Evolutionary conservation across 2,113 vertebrate genomes (phyloP).

Genomic region (Gadus macrocephalus): DNA sequence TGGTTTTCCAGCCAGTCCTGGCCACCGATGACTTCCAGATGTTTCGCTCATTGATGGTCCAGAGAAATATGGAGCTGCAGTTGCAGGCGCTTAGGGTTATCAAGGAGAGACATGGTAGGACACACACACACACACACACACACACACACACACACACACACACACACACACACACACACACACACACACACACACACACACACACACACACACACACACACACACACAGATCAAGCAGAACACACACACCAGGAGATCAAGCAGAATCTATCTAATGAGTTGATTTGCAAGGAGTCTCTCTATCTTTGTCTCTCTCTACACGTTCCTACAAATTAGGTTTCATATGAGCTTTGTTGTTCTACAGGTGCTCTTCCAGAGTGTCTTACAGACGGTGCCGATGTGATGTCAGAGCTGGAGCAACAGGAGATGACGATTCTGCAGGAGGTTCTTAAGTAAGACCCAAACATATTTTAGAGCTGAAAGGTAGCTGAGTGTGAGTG

Average conservation of each 20-base stretch:
- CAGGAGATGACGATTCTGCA: conserved; percentile 93
- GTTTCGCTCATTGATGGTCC: conserved; percentile 94
- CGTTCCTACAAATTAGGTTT: neutral
- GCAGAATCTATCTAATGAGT: no score
- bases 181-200: neutral
- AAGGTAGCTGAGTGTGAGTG: no score
- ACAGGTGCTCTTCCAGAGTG: conserved; percentile 90
- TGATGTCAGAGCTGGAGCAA: conserved; percentile 88
- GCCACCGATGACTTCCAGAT: conserved; percentile 94
- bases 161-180: conserved; percentile 1
- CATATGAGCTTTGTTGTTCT: conserved; percentile 1
- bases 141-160: neutral
- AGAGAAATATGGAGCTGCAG: conserved; percentile 97
- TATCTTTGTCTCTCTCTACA: no score
- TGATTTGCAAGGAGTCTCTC: no score
- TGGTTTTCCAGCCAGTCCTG: conserved; percentile 87
- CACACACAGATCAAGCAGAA: no score
- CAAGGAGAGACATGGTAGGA: conserved; percentile 89
- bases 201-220: neutral
- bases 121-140: neutral
- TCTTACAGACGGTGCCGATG: conserved; percentile 87
- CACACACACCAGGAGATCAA: no score
- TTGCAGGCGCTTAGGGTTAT: conserved; percentile 93
- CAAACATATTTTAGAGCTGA: neutral
- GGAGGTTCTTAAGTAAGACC: conserved; percentile 88